These are phyloP conservation scores for Spilogale gracilis DNA, from an alignment of 2,113 vertebrate genomes.

Conservation along the genomic window DNA sequence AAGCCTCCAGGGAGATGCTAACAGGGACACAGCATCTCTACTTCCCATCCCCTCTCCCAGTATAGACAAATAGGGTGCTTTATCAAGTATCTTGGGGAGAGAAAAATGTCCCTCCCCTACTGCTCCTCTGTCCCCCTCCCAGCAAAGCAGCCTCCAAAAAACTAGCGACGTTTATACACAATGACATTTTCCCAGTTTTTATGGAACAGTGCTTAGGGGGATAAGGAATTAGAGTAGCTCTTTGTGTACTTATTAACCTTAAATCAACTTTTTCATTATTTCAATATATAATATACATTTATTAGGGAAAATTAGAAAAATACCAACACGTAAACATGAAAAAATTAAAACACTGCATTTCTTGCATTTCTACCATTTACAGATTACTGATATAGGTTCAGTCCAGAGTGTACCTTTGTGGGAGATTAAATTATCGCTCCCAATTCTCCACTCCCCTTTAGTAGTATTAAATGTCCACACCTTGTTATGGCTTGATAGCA, in stretches of 20 bases:
- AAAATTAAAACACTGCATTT: neutral
- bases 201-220: neutral
- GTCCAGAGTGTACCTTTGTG: neutral
- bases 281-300: neutral
- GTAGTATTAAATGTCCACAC: neutral
- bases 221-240: neutral
- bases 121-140: neutral
- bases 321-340: neutral
- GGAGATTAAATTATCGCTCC: no score
- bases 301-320: neutral
- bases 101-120: neutral
- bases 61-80: neutral
- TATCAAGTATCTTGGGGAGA: neutral
- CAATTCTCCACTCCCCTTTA: neutral
- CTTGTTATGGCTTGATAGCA: neutral
- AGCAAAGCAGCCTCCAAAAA: neutral
- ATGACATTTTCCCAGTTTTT: neutral
- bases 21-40: neutral
- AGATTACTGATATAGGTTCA: neutral
- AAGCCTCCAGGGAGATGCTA: neutral
- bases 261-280: neutral
- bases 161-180: neutral
- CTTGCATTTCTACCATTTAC: neutral
- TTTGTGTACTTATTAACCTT: neutral
- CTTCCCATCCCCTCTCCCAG: neutral